A percentile compares a stretch with the other conserved stretches of the same genome.
Evolutionary conservation across 2,888 invertebrate species (phyloP).

Genomic region (Stenodera caucasica): DNA sequence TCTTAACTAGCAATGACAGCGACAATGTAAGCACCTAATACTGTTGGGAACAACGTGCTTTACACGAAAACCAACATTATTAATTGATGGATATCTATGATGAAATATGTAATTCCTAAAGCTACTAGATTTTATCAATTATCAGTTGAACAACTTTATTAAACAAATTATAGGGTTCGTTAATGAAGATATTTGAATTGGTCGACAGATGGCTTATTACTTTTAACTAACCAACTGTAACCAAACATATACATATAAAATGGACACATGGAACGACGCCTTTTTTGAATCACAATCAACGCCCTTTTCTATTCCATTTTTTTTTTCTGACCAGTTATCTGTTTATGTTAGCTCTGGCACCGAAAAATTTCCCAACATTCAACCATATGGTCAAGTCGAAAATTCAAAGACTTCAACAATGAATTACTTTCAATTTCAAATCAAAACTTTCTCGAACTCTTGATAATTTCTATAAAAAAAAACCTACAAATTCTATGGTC

Average conservation of each 20-base stretch:
- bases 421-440: background rate
- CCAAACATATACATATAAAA: background rate
- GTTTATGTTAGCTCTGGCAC: too few species aligned
- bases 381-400: too few species aligned
- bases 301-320: too few species aligned
- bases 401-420: too few species aligned
- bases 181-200: constrained; percentile 1
- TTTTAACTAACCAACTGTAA: background rate
- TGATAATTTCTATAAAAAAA: too few species aligned
- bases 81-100: constrained; percentile 42
- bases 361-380: too few species aligned
- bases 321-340: too few species aligned
- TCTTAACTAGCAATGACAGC: constrained; percentile 45
- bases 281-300: background rate
- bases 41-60: constrained; percentile 41
- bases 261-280: background rate
- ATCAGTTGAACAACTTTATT: background rate
- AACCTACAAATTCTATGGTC: too few species aligned
- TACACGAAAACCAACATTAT: constrained; percentile 39
- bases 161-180: background rate
- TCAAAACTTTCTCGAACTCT: too few species aligned
- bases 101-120: constrained; percentile 1
- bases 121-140: background rate
- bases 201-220: constrained; percentile 8
- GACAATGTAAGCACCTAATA: constrained; percentile 39